Conservation (phyloP, 1,140 invertebrate species). For the Drosophila sturtevanti region DNA sequence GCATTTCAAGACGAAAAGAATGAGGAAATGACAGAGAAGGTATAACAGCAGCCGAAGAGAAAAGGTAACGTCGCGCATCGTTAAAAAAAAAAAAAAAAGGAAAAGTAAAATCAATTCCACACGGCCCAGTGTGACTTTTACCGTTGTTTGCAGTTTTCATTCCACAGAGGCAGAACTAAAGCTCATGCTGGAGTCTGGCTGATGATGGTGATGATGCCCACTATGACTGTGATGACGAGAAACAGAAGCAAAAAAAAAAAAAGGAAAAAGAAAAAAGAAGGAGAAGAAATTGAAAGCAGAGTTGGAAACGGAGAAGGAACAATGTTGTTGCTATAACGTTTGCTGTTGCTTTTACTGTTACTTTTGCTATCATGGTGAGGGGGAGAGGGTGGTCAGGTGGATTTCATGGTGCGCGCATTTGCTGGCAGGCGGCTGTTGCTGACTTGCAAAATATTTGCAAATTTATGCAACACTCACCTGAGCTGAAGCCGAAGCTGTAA, state of each 20-base stretch:
- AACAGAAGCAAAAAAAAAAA: neutral
- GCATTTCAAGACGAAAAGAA: neutral
- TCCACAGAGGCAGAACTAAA: constrained; percentile 20
- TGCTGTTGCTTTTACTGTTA: neutral
- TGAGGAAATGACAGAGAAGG: neutral
- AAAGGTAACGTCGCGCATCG: constrained; percentile 23
- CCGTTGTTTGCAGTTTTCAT: constrained; percentile 27
- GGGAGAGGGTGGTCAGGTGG: neutral
- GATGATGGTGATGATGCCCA: constrained; percentile 39
- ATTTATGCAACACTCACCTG: constrained; percentile 69
- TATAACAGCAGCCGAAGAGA: neutral
- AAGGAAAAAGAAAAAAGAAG: too few relatives aligned
- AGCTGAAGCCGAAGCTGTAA: constrained; percentile 52
- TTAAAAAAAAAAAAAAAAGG: constrained; percentile 38
- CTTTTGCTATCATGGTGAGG: neutral
- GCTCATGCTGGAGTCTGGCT: constrained; percentile 27
- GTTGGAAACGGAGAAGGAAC: neutral
- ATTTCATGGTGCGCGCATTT: constrained; percentile 11
- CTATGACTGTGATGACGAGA: constrained; percentile 30
- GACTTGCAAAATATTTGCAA: constrained; percentile 75
- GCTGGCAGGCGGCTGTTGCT: constrained; percentile 45
- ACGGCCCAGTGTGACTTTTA: constrained; percentile 25
- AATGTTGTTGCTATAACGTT: constrained; percentile 14
- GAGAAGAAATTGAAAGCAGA: neutral
- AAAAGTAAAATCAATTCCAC: constrained; percentile 53